A percentile compares a stretch with the other conserved stretches of the same genome.
phyloP scores from a whole-genome alignment of 2,113 vertebrate genomes.

The Ahaetulla prasina region DNA sequence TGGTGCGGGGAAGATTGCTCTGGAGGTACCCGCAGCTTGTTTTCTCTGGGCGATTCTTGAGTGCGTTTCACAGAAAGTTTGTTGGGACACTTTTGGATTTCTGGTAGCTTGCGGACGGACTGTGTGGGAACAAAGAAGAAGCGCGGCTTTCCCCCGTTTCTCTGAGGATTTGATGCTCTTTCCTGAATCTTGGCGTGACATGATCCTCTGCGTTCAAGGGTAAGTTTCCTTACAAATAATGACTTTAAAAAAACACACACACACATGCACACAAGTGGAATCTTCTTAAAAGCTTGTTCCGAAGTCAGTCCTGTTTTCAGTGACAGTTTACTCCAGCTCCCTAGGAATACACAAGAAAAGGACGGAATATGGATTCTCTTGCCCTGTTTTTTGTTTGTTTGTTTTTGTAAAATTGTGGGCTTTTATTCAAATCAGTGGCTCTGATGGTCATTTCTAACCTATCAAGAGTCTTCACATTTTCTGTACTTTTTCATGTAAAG shows the following conservation, averaged over 20 bases:
- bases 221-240: slow-evolving; percentile 51
- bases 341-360: not conserved
- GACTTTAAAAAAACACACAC: no score
- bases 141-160: not conserved
- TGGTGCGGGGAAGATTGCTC: not conserved
- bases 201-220: slow-evolving; percentile 78
- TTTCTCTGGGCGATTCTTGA: not conserved
- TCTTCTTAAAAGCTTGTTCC: not conserved
- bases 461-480: not conserved
- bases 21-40: not conserved
- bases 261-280: not conserved
- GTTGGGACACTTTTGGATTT: slow-evolving; percentile 7
- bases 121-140: slow-evolving; percentile 15
- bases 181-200: slow-evolving; percentile 69
- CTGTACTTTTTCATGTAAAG: not conserved
- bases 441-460: not conserved
- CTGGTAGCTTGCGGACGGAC: not conserved
- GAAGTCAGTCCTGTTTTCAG: not conserved
- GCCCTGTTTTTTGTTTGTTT: not conserved
- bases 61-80: not conserved
- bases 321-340: not conserved
- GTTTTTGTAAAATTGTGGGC: not conserved
- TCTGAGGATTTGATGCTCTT: slow-evolving; percentile 61
- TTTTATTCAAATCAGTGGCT: not conserved
- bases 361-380: no score